phyloP scores from a whole-genome alignment of 37 sponge, comb jelly and placozoan species.

The Geodia barretti region DNA sequence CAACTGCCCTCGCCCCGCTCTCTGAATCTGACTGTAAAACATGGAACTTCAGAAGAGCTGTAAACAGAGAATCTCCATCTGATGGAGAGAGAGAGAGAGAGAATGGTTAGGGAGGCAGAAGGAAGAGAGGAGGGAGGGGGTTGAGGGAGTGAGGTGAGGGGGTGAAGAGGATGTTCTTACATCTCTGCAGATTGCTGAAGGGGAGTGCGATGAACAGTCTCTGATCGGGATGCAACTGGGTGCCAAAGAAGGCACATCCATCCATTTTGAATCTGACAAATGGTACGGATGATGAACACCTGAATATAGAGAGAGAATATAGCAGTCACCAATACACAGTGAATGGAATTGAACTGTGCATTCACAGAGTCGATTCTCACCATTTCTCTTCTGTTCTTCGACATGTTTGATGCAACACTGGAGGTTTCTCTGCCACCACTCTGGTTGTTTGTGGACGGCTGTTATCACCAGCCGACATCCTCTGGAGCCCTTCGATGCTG shows the following conservation, averaged over 20 bases:
- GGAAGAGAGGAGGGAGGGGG: neutral
- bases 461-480: too few relatives aligned
- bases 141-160: neutral
- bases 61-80: conserved; percentile 3
- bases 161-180: neutral
- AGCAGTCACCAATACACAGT: too few relatives aligned
- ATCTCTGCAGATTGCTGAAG: neutral
- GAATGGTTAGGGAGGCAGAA: neutral
- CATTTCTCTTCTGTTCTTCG: conserved; percentile 23
- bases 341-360: too few relatives aligned
- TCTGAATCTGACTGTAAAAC: conserved; percentile 50
- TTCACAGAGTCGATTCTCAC: conserved; percentile 43
- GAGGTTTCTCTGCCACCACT: conserved; percentile 11
- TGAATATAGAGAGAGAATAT: too few relatives aligned
- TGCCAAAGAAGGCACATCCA: neutral
- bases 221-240: neutral
- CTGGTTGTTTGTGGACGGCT: conserved; percentile 41
- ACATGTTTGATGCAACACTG: conserved; percentile 35
- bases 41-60: conserved; percentile 45
- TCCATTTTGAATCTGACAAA: neutral
- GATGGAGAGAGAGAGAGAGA: neutral
- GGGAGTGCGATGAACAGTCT: conserved; percentile 15
- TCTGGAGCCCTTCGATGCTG: too few relatives aligned
- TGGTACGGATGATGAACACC: neutral
- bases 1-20: conserved; percentile 7